Evolutionary conservation across 2,797 vertebrate genomes (phyloP).

Genomic region (Margarornis squamiger): DNA sequence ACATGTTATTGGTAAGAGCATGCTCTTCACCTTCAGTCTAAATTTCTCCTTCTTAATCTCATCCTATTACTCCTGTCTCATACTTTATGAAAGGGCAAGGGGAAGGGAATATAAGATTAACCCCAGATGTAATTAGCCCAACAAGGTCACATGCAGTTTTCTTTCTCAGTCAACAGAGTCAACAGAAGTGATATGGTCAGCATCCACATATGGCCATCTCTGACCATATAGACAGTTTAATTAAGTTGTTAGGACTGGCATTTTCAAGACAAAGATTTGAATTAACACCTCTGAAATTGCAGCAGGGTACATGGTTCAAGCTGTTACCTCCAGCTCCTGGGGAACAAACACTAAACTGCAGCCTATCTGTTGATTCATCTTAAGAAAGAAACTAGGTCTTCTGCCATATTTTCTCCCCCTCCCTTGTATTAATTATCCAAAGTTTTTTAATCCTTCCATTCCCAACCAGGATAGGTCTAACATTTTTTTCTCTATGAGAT

Average conservation of each 20-base stretch:
- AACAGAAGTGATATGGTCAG: background rate
- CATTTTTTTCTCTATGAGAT: background rate
- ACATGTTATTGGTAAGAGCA: background rate
- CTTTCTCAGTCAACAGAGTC: background rate
- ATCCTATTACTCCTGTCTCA: background rate
- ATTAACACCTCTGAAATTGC: background rate
- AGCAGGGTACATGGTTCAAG: background rate
- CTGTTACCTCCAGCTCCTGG: background rate
- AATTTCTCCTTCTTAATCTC: background rate
- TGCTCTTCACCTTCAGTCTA: background rate
- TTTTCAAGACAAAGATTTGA: background rate
- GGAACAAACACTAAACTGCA: background rate
- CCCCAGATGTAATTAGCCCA: background rate
- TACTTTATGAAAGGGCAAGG: background rate
- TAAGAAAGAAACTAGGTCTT: background rate
- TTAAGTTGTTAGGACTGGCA: background rate
- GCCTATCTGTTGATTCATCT: background rate
- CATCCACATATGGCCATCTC: background rate
- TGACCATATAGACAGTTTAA: fast-evolving
- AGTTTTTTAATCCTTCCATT: background rate
- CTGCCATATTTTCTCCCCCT: background rate
- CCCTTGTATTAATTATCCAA: background rate
- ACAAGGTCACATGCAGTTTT: background rate
- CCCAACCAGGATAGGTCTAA: background rate
- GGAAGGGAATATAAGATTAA: background rate